Evolutionary conservation across 2,797 vertebrate genomes (phyloP).

Genomic region (Trachops cirrhosus): DNA sequence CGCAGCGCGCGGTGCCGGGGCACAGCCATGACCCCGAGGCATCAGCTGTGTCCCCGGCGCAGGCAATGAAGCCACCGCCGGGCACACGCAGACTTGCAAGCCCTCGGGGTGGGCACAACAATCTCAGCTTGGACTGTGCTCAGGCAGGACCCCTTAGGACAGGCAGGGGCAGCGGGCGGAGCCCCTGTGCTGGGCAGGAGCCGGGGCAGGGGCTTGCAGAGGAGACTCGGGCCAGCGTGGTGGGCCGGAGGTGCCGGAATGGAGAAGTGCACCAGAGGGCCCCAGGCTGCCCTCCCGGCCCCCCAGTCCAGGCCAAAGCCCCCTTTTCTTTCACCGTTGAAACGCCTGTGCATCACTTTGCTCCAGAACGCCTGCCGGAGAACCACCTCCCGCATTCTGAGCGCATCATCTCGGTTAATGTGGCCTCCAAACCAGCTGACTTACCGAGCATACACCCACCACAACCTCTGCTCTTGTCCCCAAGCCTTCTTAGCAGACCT

Average conservation of each 20-base stretch:
- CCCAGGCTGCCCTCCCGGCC: no score
- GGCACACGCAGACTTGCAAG: not conserved
- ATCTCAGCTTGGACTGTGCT: no score
- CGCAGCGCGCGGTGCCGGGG: fast-evolving
- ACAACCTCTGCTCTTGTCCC: not conserved
- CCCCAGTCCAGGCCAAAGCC: not conserved
- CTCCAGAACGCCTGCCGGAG: not conserved
- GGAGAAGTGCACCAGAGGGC: not conserved
- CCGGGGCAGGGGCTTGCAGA: not conserved
- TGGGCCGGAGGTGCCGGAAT: not conserved
- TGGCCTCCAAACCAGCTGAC: not conserved
- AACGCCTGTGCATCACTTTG: not conserved
- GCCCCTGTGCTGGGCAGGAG: not conserved
- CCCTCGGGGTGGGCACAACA: not conserved
- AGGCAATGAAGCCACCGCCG: fast-evolving
- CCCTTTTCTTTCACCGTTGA: not conserved
- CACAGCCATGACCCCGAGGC: not conserved
- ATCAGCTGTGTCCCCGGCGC: fast-evolving
- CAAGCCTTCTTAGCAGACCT: not conserved
- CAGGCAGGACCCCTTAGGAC: not conserved
- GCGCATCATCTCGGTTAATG: not conserved
- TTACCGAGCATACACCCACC: not conserved
- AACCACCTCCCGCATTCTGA: not conserved
- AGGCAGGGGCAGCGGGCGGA: not conserved
- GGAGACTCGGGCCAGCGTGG: no score